Evolutionary conservation across 2,888 invertebrate genomes (phyloP).

Genomic region (Dermolepida albohirtum): DNA sequence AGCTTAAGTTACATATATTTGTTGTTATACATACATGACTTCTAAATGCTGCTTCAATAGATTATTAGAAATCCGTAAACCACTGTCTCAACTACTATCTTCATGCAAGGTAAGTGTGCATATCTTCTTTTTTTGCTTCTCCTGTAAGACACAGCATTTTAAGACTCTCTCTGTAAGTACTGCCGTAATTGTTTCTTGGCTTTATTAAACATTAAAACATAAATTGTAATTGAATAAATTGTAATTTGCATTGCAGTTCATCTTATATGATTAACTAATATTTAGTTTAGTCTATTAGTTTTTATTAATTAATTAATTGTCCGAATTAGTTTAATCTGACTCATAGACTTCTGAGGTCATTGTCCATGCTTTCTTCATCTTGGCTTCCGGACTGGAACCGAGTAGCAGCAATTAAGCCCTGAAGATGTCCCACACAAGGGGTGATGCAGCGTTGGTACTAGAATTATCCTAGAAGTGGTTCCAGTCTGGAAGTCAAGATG

Average conservation of each 20-base stretch:
- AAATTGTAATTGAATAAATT: neutral
- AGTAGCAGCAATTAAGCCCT: no score
- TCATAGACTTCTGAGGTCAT: no score
- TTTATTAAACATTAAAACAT: slow-evolving; percentile 13
- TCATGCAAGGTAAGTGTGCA: slow-evolving; percentile 42
- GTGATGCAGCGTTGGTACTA: no score
- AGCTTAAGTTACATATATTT: no score
- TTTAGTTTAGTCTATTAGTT: no score
- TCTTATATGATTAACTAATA: neutral
- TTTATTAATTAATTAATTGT: no score
- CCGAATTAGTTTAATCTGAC: no score
- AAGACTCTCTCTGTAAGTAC: slow-evolving; percentile 24
- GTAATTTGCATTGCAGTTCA: slow-evolving; percentile 1
- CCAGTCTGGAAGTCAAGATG: no score
- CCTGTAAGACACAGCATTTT: slow-evolving; percentile 23
- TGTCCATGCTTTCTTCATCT: no score
- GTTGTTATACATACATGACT: neutral
- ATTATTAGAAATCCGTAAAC: slow-evolving; percentile 14
- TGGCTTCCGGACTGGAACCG: no score
- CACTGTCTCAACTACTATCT: slow-evolving; percentile 21
- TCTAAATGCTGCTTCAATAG: slow-evolving; percentile 17
- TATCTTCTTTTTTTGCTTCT: slow-evolving; percentile 34
- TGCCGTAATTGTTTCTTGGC: slow-evolving; percentile 23
- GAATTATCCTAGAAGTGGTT: no score
- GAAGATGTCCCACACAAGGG: no score